Base-by-base conservation (phyloP, 2,113 vertebrate species). In the Ptilonorhynchus violaceus region DNA sequence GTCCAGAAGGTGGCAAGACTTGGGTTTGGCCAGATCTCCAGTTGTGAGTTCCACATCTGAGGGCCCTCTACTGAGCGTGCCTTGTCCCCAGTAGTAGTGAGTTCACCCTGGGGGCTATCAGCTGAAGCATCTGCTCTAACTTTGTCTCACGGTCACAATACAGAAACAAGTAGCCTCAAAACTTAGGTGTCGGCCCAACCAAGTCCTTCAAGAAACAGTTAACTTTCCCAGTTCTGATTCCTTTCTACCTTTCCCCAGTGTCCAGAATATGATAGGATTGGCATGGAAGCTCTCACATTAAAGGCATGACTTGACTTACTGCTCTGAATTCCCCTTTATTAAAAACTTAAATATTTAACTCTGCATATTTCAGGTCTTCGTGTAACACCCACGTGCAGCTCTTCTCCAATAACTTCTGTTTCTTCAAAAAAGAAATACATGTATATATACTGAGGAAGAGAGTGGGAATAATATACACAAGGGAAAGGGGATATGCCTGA, bases 31-130 rank as follows among this genome's bases (percentile, higher is more conserved):
- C 92, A 91, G 93, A 94, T 89, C 93, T 96, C 92, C 96, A 95
- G 94, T 94, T 96, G 94, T 96, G 93, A 95, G 95, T 96, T 97
- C 58, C 84, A 96, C 63, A 89, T 89, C 74, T 94, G 91, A 96
- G 96, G 95, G 96, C 96, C 93, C 95, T 96, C 96, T 97, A 96
- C 96, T 96, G 95, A 97, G 96, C 47, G 96, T 96, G 95, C 96
- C 96, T 96, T 95, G 96, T 91, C 96, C 96, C 96, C 96, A 97
- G 96, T 95, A 93, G 94, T 95, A 96, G 85, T 63, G 88, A 95
- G 92, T 96, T 95, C 92, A 94, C n/a, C 85, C 72, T 93, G 88
- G 89, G 88, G 90, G 37, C 95, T 77, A 1, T 79, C 64, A 96
- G 82, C 72, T 63, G 64, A 94, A 95, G 52, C 85, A 78, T 93